Conservation (phyloP, 2,113 vertebrate genomes). For the Paedocypris sp. region DNA sequence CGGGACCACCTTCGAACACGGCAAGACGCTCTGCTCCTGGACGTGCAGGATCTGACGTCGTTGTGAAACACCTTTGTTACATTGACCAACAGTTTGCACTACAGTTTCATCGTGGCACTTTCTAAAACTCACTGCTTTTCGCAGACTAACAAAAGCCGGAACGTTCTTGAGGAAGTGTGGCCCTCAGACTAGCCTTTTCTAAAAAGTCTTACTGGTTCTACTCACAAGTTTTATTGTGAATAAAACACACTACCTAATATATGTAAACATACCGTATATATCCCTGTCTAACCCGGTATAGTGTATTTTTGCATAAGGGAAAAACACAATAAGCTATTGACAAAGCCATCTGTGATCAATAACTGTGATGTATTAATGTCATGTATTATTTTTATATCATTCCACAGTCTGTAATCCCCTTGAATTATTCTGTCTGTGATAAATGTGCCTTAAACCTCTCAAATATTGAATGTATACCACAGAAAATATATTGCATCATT, state of each 20-base stretch:
- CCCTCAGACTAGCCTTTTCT: constrained; percentile 9
- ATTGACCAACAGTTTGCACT: neutral
- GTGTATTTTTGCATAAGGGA: neutral
- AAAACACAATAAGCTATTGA: constrained; percentile 23
- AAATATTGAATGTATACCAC: neutral
- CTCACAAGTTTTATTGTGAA: constrained; percentile 44
- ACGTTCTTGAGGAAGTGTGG: constrained; percentile 12
- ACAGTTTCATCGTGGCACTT: constrained; percentile 2
- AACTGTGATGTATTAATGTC: constrained; percentile 19
- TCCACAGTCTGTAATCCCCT: neutral
- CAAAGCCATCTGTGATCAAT: constrained; percentile 13
- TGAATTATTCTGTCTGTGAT: constrained; percentile 1
- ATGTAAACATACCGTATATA: constrained; percentile 4
- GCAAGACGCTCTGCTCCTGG: constrained; percentile 65
- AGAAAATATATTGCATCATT: constrained; percentile 2
- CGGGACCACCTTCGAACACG: constrained; percentile 60
- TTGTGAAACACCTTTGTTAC: constrained; percentile 6
- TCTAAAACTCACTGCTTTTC: constrained; percentile 5
- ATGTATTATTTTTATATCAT: neutral
- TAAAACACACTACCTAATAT: constrained; percentile 3
- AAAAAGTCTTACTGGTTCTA: constrained; percentile 8
- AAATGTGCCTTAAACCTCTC: constrained; percentile 9
- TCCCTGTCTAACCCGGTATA: neutral
- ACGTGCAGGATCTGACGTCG: constrained; percentile 63
- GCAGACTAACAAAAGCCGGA: constrained; percentile 21